Base-by-base conservation (phyloP, 2,113 vertebrate genomes). In the Chloroceryle aenea region DNA sequence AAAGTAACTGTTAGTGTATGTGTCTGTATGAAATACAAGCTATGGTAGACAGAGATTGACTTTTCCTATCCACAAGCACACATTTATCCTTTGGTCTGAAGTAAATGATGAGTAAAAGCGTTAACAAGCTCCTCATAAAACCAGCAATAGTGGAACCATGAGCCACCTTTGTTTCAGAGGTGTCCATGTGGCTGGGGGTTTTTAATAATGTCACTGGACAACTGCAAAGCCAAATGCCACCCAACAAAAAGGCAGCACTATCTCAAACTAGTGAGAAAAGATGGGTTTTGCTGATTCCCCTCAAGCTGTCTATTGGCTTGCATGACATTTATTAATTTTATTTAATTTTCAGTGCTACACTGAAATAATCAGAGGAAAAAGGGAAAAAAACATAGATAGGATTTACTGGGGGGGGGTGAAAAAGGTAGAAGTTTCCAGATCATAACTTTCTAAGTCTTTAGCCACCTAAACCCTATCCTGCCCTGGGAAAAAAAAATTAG, bases 341-440 rank as follows among this genome's bases (percentile, higher is more conserved):
- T 2, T 40, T 40, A 40, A 40, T 40, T 40, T 40, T 11, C 38
- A 40, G 9, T 1, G 6, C 16, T 58, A 15, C 4, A 11, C 27
- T 43, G 36, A 90, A 55, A 36, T 27, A 87, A 75, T 43, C 7
- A 62, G 21, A 87, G 25, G 47, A 52, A 93, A 80, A 61, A 30
- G 1, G 2, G 6, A 26, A 47, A 55, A 23, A 1, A 0, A 10
- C 14, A 34, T 7, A 81, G 22, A 27, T 23, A 40, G 0, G 2
- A 29, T 56, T 75, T n/a, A 52, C 5, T 4, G 21, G 47, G 20
- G 9, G 15, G 43, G 53, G 63, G 7, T 8, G 45, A 7, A 45
- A 19, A 55, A 58, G 4, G 48, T n/a, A 62, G 38, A 61, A 78
- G 23, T 4, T 34, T 74, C 84, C 29, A 83, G 30, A 19, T 17